Percentiles rank a stretch among this genome's conserved stretches.
Conservation (phyloP, 2,888 invertebrate genomes). For the Agrochola lychnidis region DNA sequence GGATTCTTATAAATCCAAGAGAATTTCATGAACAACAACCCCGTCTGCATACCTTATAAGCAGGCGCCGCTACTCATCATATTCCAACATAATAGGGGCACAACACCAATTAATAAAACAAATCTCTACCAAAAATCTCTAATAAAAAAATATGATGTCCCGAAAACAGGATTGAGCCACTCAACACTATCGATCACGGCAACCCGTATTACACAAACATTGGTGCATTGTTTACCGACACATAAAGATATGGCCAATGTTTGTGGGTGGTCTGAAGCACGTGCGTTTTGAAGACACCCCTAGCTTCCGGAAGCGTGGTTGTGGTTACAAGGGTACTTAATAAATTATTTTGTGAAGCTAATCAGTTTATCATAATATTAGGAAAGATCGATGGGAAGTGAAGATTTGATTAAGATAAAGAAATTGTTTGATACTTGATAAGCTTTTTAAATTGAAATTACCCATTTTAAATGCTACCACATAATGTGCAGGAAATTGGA, state of each 20-base stretch:
- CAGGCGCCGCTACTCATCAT: neutral
- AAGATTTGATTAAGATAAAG: slow-evolving; percentile 45
- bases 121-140: slow-evolving; percentile 30
- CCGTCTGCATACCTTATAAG: neutral
- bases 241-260: slow-evolving; percentile 51
- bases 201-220: slow-evolving; percentile 65
- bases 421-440: slow-evolving; percentile 12
- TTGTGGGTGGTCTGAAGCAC: slow-evolving; percentile 70
- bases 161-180: slow-evolving; percentile 65
- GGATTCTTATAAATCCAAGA: neutral
- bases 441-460: neutral
- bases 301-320: slow-evolving; percentile 69
- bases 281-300: slow-evolving; percentile 53
- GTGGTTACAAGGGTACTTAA: slow-evolving; percentile 53
- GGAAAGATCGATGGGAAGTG: slow-evolving; percentile 35
- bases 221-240: slow-evolving; percentile 69
- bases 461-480: neutral
- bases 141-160: slow-evolving; percentile 1
- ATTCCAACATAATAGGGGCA: slow-evolving; percentile 14
- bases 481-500: neutral
- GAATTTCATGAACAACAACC: neutral
- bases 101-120: slow-evolving; percentile 40
- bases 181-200: slow-evolving; percentile 48
- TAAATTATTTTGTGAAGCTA: slow-evolving; percentile 41
- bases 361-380: slow-evolving; percentile 39